Conservation (phyloP, 2,113 vertebrate species). For the Passerina amoena region DNA sequence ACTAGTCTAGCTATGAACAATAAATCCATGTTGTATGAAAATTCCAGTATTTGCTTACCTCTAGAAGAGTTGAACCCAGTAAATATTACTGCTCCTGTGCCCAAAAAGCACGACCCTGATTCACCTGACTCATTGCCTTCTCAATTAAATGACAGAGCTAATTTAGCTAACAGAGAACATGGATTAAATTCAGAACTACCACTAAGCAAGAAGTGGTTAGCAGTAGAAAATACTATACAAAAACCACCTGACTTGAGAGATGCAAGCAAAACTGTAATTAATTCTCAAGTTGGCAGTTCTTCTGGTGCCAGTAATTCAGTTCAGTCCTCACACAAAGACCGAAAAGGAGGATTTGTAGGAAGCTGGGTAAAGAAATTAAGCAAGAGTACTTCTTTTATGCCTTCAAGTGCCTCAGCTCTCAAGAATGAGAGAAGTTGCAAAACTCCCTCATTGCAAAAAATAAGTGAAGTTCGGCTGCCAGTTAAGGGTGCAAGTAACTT, state of each 20-base stretch:
- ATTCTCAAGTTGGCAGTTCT: not conserved
- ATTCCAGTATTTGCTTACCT: not conserved
- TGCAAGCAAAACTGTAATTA: not conserved
- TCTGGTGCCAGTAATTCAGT: slow-evolving; percentile 19
- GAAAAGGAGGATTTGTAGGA: slow-evolving; percentile 68
- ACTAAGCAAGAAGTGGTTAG: not conserved
- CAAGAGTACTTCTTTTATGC: slow-evolving; percentile 70
- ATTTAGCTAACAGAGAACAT: not conserved
- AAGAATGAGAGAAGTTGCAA: slow-evolving; percentile 24
- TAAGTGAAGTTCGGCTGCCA: slow-evolving; percentile 59
- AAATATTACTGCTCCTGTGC: not conserved
- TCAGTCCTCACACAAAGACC: slow-evolving; percentile 21
- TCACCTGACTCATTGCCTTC: not conserved
- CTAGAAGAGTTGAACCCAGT: not conserved
- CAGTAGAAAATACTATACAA: not conserved
- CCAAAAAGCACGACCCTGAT: not conserved
- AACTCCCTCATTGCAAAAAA: slow-evolving; percentile 28
- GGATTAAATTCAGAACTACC: not conserved
- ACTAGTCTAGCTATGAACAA: not conserved
- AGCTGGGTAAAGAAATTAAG: slow-evolving; percentile 78
- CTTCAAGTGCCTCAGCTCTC: slow-evolving; percentile 58
- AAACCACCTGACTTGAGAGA: not conserved
- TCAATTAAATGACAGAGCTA: not conserved
- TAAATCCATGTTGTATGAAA: not conserved
- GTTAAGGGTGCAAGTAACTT: slow-evolving; percentile 86